These are phyloP conservation scores for Crax fasciolata DNA, from an alignment of 2,797 vertebrate genomes.

Conservation along the genomic window DNA sequence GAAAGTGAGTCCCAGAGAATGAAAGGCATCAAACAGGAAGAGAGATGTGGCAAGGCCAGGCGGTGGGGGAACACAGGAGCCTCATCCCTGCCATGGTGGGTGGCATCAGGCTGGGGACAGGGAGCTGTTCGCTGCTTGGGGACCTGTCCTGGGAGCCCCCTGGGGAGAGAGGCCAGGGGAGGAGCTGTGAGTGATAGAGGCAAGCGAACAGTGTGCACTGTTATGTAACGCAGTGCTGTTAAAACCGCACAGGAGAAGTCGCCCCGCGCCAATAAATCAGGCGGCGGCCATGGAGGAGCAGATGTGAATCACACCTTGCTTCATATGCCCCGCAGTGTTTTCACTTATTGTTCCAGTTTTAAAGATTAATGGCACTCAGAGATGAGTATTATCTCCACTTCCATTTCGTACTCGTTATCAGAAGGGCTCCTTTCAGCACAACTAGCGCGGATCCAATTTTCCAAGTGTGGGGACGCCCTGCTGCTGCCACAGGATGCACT, in stretches of 20 bases:
- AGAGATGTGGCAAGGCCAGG: rapidly evolving
- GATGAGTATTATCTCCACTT: conserved; percentile 53
- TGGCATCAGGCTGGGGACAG: neutral
- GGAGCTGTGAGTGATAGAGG: neutral
- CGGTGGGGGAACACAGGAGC: neutral
- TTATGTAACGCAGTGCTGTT: conserved; percentile 69
- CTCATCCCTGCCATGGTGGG: rapidly evolving
- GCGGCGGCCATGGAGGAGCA: conserved; percentile 26
- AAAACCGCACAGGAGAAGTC: conserved; percentile 59
- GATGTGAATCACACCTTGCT: conserved; percentile 78
- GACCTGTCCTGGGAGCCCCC: rapidly evolving
- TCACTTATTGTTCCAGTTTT: conserved; percentile 67
- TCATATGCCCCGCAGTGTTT: conserved; percentile 72
- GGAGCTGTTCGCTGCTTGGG: neutral
- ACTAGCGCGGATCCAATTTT: conserved; percentile 62
- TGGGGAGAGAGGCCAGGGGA: neutral
- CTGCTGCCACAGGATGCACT: neutral
- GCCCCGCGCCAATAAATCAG: conserved; percentile 67
- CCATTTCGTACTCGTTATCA: conserved; percentile 63
- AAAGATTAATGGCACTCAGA: conserved; percentile 70
- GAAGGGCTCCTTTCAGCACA: conserved; percentile 60
- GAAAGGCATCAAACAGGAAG: conserved; percentile 20
- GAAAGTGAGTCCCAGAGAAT: conserved; percentile 2
- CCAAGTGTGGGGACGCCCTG: neutral
- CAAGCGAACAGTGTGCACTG: neutral